Conservation (phyloP, 2,113 vertebrate genomes). For the Isichthys henryi region DNA sequence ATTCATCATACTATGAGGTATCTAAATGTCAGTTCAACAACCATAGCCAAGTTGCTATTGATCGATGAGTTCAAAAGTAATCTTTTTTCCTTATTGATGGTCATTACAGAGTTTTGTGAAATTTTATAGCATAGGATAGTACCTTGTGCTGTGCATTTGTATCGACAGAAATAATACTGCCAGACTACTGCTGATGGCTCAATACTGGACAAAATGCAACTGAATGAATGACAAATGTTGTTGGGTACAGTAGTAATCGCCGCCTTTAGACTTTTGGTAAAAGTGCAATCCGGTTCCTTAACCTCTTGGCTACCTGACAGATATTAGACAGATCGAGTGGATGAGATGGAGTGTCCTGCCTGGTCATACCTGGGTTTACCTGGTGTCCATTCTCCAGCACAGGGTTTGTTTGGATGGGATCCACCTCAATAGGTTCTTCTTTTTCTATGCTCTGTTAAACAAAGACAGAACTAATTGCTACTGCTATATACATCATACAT, state of each 20-base stretch:
- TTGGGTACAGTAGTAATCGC: not conserved
- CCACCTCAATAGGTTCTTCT: slow-evolving; percentile 63
- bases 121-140: not conserved
- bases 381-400: slow-evolving; percentile 56
- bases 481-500: not conserved
- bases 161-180: not conserved
- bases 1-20: not conserved
- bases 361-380: slow-evolving; percentile 41
- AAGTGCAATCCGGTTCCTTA: not conserved
- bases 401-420: slow-evolving; percentile 37
- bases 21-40: not conserved
- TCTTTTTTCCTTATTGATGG: not conserved
- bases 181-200: not conserved
- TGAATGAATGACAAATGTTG: not conserved
- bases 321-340: not conserved
- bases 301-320: not conserved
- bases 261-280: not conserved
- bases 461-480: not conserved
- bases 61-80: not conserved
- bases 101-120: not conserved
- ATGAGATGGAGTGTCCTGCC: not conserved
- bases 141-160: not conserved
- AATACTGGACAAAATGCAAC: not conserved
- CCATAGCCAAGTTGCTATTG: not conserved
- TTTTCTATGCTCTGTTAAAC: slow-evolving; percentile 58